A percentile compares a stretch with the other conserved stretches of the same genome.
Evolutionary conservation across 1,140 invertebrate genomes (phyloP).

Genomic region (Laupala kohalensis): DNA sequence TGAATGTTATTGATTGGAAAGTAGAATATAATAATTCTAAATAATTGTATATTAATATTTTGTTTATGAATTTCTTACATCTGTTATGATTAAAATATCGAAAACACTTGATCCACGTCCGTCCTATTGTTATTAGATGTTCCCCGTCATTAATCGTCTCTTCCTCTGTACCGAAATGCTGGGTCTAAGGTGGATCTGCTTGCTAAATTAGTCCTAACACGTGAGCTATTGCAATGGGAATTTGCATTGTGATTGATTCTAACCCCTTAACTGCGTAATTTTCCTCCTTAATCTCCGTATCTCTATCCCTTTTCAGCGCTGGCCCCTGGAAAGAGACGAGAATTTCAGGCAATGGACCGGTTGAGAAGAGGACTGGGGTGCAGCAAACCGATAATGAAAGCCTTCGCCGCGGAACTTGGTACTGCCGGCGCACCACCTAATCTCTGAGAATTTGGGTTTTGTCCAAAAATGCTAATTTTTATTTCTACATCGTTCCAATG

Average conservation of each 20-base stretch:
- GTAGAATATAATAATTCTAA: too few species aligned
- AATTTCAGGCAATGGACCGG: too few species aligned
- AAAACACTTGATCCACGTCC: too few species aligned
- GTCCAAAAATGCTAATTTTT: background rate
- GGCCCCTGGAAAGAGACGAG: too few species aligned
- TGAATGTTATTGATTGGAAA: too few species aligned
- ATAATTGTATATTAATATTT: too few species aligned
- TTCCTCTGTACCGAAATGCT: too few species aligned
- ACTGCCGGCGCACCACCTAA: background rate
- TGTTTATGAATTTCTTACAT: too few species aligned
- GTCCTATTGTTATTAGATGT: too few species aligned
- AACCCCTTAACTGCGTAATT: background rate
- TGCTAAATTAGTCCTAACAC: background rate
- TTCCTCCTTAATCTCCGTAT: background rate
- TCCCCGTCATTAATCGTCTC: too few species aligned
- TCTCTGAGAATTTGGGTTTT: background rate
- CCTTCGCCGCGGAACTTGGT: background rate
- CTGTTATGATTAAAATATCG: too few species aligned
- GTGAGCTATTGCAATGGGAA: background rate
- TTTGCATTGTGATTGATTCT: background rate
- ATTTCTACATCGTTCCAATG: background rate
- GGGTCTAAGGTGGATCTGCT: background rate
- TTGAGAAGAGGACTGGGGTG: background rate
- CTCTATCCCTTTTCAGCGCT: too few species aligned
- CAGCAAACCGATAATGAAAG: background rate